Conservation (phyloP, 2,888 invertebrate species). For the Steromphala cineraria region DNA sequence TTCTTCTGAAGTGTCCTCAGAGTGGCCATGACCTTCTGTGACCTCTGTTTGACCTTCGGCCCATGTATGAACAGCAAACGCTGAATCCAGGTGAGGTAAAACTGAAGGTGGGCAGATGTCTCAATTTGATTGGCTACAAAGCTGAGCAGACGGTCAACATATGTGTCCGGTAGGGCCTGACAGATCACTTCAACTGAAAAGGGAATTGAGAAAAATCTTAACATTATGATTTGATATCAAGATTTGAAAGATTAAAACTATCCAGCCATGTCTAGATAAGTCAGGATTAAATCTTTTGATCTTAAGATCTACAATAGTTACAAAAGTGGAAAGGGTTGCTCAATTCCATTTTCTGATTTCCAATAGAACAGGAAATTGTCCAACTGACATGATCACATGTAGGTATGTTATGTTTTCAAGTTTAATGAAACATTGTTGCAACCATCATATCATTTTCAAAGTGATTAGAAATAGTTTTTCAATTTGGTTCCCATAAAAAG, state of each 20-base stretch:
- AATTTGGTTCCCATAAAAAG: too few relatives aligned
- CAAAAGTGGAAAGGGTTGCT: too few relatives aligned
- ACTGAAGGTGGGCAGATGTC: slow-evolving; percentile 88
- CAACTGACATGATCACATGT: too few relatives aligned
- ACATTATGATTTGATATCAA: background rate
- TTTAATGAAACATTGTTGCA: too few relatives aligned
- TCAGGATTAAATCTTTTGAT: too few relatives aligned
- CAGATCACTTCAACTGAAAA: slow-evolving; percentile 86
- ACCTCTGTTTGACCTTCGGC: slow-evolving; percentile 75
- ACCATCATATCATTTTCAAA: too few relatives aligned
- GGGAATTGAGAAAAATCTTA: background rate
- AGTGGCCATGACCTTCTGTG: slow-evolving; percentile 80
- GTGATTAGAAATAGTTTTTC: too few relatives aligned
- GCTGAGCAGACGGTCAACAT: slow-evolving; percentile 84
- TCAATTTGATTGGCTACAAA: slow-evolving; percentile 85
- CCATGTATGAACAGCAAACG: slow-evolving; percentile 83
- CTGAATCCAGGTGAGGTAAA: slow-evolving; percentile 88
- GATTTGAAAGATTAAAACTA: background rate
- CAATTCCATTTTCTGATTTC: too few relatives aligned
- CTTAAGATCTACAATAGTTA: too few relatives aligned
- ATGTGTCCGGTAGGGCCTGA: slow-evolving; percentile 83
- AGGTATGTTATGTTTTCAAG: too few relatives aligned
- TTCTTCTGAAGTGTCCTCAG: slow-evolving; percentile 81
- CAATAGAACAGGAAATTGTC: too few relatives aligned
- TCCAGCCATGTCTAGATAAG: too few relatives aligned